Conservation (phyloP, 2,888 invertebrate species). For the Acrobasis consociella region DNA sequence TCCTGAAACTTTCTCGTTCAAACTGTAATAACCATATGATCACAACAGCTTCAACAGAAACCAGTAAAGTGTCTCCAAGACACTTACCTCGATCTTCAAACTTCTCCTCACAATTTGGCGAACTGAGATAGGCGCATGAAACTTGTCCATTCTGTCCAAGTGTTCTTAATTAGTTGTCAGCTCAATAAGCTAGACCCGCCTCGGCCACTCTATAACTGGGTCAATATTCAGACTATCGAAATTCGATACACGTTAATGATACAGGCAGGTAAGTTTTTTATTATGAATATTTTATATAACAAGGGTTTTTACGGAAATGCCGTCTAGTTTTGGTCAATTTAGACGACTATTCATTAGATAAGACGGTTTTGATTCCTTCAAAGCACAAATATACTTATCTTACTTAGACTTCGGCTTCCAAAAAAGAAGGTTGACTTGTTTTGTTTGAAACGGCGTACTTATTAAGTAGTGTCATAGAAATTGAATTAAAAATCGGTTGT, state of each 20-base stretch:
- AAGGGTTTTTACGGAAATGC: too few species aligned
- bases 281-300: neutral
- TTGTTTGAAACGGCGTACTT: too few species aligned
- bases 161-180: conserved; percentile 12
- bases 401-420: too few species aligned
- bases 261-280: neutral
- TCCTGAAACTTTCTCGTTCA: too few species aligned
- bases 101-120: conserved; percentile 11
- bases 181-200: conserved; percentile 7
- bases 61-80: neutral
- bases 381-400: too few species aligned
- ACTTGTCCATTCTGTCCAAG: conserved; percentile 16
- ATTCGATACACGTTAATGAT: neutral
- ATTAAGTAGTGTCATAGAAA: too few species aligned
- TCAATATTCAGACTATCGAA: neutral
- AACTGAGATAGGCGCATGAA: conserved; percentile 12
- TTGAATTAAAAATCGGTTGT: too few species aligned
- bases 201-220: conserved; percentile 5
- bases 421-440: too few species aligned
- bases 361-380: too few species aligned
- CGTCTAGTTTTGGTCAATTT: too few species aligned
- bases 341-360: too few species aligned
- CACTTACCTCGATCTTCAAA: conserved; percentile 4
- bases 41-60: neutral
- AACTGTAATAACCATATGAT: too few species aligned